Conservation (phyloP, 1,140 invertebrate genomes). For the Nilaparvata lugens region DNA sequence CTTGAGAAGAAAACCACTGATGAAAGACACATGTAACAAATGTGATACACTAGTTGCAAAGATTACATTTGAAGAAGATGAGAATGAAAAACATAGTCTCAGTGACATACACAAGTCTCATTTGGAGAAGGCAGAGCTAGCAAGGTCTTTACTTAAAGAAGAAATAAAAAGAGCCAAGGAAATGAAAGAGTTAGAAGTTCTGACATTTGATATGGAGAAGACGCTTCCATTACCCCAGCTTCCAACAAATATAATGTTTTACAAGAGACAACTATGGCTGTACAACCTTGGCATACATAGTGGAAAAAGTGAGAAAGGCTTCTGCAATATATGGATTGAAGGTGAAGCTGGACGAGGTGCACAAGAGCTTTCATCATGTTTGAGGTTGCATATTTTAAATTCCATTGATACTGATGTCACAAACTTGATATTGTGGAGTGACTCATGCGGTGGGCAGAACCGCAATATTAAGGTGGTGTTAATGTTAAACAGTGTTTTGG, state of each 20-base stretch:
- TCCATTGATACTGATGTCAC: neutral
- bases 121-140: neutral
- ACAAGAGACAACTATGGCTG: neutral
- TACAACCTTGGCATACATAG: neutral
- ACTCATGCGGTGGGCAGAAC: neutral
- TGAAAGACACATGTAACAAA: neutral
- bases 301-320: neutral
- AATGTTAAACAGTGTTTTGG: neutral
- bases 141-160: neutral
- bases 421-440: neutral
- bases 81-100: neutral
- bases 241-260: neutral
- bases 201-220: neutral
- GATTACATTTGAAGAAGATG: neutral
- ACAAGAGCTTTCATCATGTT: neutral
- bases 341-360: no score
- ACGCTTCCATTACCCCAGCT: neutral
- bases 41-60: neutral
- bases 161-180: neutral
- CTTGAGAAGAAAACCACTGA: neutral
- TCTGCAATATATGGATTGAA: neutral
- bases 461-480: neutral
- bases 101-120: neutral
- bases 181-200: neutral
- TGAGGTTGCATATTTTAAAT: neutral